Percentiles rank a stretch among this genome's conserved stretches.
phyloP scores from a whole-genome alignment of 2,797 vertebrate species.

The Sternotherus odoratus region DNA sequence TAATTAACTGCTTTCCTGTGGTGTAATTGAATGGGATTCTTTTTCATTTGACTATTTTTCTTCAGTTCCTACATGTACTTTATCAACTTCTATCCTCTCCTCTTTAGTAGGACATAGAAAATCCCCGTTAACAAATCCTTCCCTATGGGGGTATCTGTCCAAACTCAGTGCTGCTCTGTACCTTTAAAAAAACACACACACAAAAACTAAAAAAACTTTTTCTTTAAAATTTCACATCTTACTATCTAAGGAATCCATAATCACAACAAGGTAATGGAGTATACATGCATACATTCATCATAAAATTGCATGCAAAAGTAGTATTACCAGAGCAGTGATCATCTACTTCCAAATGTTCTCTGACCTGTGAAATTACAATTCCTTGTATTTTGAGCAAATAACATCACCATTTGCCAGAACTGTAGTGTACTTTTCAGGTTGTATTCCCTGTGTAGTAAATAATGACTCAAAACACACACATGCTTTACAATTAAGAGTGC shows the following conservation, averaged over 20 bases:
- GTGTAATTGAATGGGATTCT: not conserved
- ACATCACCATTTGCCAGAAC: not conserved
- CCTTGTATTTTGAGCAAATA: not conserved
- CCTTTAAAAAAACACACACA: not conserved
- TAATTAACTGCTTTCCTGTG: not conserved
- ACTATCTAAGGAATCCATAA: not conserved
- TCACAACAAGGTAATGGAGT: not conserved
- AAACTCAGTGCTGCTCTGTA: not conserved
- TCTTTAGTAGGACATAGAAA: not conserved
- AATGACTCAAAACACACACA: slow-evolving; percentile 1
- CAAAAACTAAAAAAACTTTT: not conserved
- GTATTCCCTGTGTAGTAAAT: slow-evolving; percentile 11
- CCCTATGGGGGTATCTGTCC: not conserved
- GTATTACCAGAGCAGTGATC: not conserved
- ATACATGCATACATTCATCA: not conserved
- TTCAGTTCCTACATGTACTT: not conserved
- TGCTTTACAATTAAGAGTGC: not conserved
- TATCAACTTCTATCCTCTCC: not conserved
- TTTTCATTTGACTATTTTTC: not conserved
- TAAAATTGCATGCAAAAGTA: not conserved
- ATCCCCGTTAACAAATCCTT: not conserved
- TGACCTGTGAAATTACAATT: not conserved
- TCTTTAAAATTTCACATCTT: not conserved
- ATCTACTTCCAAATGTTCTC: not conserved
- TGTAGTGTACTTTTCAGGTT: slow-evolving; percentile 49